Base-by-base conservation (phyloP, 2,797 vertebrate species). In the Pseudochirops corinnae region DNA sequence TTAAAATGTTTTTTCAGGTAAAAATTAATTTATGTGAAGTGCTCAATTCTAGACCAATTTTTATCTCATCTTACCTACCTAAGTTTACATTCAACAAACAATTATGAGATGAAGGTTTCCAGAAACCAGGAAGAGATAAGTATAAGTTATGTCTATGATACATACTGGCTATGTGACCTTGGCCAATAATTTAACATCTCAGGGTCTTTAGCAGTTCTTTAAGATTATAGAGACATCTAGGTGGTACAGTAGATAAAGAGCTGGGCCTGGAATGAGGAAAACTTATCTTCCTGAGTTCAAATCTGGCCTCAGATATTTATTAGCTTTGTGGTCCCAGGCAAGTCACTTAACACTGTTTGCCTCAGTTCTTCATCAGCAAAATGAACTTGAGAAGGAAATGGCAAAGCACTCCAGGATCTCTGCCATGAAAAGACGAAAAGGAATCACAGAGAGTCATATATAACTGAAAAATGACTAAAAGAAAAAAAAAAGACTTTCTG, bases 1-100 rank as follows among this genome's bases (percentile, higher is more conserved):
- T 90, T 94, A 96, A 55, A 92, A 95, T 53, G 52, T 94, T 28
- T 52, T 56, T 92, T 58, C 93, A 26, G 91, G 39, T 93, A 24
- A 91, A 58, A 87, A 94, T 96, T 18, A 94, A 29, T 4, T 67
- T 94, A 60, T 67, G 31, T 21, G n/a, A 46, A 18, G 39, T 82
- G 7, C 46, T 82, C 18, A 82, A 39, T 24, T 82, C n/a, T 3
- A 39, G n/a, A 18, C 18, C 2, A 7, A 39, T 7, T 21, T 74
- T 74, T 82, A 46, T 39, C n/a, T 21, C 67, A 82, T 9, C 95
- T 39, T 13, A 93, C 6, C 58, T 39, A 87, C 18, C 33, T 74
- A n/a, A n/a, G 4, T n/a, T 39, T 74, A 74, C 33, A n/a, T n/a
- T 6, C 14, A 74, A 74, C 2, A n/a, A 74, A 18, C 33, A 74